phyloP scores from a whole-genome alignment of 2,888 invertebrate genomes.

The Agrotis puta region DNA sequence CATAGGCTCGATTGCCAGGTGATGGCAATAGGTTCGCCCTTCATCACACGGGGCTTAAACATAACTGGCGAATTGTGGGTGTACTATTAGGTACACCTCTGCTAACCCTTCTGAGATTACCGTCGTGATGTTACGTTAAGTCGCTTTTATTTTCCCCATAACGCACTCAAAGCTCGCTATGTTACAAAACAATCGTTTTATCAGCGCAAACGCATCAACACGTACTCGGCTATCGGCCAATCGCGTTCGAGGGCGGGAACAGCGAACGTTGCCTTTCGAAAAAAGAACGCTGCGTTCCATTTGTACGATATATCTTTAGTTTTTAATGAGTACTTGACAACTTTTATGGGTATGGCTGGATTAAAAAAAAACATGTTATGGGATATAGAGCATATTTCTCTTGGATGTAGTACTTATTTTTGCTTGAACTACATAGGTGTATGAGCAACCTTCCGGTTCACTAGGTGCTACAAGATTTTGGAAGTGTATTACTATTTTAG shows the following conservation, averaged over 20 bases:
- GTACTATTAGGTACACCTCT: too few relatives aligned
- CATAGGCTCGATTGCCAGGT: too few relatives aligned
- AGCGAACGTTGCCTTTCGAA: conserved; percentile 69
- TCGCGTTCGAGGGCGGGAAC: conserved; percentile 75
- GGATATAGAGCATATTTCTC: neutral
- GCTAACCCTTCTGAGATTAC: too few relatives aligned
- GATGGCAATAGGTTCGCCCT: too few relatives aligned
- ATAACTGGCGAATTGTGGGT: too few relatives aligned
- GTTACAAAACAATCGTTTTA: conserved; percentile 70
- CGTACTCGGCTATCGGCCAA: conserved; percentile 76
- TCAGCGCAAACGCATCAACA: conserved; percentile 73
- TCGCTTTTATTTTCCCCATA: conserved; percentile 27
- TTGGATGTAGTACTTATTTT: neutral
- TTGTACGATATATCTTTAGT: conserved; percentile 65
- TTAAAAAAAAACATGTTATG: conserved; percentile 22
- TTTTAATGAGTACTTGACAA: conserved; percentile 62
- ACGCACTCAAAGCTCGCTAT: conserved; percentile 53
- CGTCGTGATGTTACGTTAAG: neutral
- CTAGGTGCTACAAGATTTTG: neutral
- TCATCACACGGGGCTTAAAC: too few relatives aligned
- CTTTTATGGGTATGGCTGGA: conserved; percentile 10
- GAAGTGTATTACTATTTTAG: neutral
- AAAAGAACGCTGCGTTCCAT: conserved; percentile 69
- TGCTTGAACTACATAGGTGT: neutral
- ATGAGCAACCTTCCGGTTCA: neutral